Evolutionary conservation across 2,113 vertebrate genomes (phyloP).

Genomic region (Anhinga rufa): DNA sequence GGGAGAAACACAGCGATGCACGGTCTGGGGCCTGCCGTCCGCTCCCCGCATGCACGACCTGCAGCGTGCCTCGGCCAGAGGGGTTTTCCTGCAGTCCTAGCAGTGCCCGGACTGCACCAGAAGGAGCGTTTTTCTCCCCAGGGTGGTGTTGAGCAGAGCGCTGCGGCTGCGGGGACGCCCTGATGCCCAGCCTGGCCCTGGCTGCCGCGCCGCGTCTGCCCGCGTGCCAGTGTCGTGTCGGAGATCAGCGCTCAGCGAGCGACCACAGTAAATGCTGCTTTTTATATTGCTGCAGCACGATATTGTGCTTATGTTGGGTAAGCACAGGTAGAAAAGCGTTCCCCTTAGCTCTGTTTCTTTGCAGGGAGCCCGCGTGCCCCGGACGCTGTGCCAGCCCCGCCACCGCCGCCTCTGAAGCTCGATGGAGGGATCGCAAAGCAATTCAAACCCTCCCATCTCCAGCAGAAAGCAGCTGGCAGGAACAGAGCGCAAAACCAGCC

Average conservation of each 20-base stretch:
- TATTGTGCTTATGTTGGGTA: too few relatives aligned
- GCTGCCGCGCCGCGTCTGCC: too few relatives aligned
- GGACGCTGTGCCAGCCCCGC: rapidly evolving
- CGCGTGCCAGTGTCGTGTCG: too few relatives aligned
- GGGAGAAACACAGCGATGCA: rapidly evolving
- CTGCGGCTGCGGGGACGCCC: not conserved
- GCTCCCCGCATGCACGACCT: rapidly evolving
- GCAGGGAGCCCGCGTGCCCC: not conserved
- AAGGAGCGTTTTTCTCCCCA: rapidly evolving
- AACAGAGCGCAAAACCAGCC: too few relatives aligned
- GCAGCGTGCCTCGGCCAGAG: too few relatives aligned
- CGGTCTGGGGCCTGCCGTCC: not conserved
- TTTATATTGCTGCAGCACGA: not conserved
- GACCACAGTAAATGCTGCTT: rapidly evolving
- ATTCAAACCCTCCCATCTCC: too few relatives aligned
- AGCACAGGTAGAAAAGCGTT: not conserved
- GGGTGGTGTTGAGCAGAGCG: rapidly evolving
- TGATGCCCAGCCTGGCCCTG: not conserved
- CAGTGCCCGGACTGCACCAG: not conserved
- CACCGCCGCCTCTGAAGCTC: not conserved
- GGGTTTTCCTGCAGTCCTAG: not conserved
- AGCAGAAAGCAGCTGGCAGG: not conserved
- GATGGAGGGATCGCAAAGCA: not conserved
- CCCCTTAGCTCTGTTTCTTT: not conserved
- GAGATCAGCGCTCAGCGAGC: too few relatives aligned